phyloP scores from a whole-genome alignment of 2,797 vertebrate species.

The Coregonus sp. region DNA sequence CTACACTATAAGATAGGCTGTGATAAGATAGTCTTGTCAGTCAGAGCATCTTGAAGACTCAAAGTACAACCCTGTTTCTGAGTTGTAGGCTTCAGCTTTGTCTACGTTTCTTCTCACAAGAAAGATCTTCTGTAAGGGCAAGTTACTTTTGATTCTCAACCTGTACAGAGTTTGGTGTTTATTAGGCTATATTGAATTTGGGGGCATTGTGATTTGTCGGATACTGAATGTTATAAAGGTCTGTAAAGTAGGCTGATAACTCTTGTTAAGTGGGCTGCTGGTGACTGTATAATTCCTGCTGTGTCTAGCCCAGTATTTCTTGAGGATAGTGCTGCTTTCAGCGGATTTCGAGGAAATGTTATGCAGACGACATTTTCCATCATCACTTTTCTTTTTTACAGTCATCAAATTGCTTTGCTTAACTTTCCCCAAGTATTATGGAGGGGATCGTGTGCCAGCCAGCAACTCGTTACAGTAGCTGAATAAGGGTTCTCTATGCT shows the following conservation, averaged over 20 bases:
- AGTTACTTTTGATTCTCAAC: background rate
- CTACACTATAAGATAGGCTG: constrained; percentile 30
- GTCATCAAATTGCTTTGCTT: background rate
- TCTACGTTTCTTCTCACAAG: background rate
- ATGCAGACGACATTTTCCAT: background rate
- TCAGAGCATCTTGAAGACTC: background rate
- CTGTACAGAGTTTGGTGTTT: background rate
- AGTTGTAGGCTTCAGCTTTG: background rate
- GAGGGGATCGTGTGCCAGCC: background rate
- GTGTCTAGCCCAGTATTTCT: too few species aligned
- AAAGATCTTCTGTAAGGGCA: background rate
- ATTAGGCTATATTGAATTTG: background rate
- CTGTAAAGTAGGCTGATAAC: background rate
- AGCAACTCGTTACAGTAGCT: too few species aligned
- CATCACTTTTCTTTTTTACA: background rate
- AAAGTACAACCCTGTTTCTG: constrained; percentile 10
- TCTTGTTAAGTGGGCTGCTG: background rate
- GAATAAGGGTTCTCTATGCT: too few species aligned
- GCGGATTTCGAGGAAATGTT: too few species aligned
- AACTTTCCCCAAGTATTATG: background rate
- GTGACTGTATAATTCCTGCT: background rate
- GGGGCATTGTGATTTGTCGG: background rate
- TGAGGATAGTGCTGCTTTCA: too few species aligned
- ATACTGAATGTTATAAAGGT: background rate
- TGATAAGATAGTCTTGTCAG: constrained; percentile 7